These are phyloP conservation scores for Lamprotornis superbus DNA, from an alignment of 2,113 vertebrate species.

Conservation along the genomic window DNA sequence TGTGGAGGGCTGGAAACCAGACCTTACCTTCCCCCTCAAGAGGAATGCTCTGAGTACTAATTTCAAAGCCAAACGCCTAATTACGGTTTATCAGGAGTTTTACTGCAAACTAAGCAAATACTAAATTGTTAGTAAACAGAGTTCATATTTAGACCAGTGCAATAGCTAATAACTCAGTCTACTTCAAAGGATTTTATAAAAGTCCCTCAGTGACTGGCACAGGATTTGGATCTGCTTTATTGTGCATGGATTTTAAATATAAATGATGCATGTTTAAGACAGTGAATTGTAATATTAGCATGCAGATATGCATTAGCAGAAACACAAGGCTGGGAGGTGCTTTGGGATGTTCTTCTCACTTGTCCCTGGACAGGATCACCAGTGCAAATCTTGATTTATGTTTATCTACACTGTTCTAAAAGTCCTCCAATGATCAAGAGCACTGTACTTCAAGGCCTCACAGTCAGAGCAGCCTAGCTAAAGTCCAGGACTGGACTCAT, in stretches of 20 bases:
- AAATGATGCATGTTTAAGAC: not conserved
- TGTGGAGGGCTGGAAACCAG: not conserved
- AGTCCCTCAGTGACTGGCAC: not conserved
- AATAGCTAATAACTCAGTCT: not conserved
- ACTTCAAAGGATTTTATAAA: not conserved
- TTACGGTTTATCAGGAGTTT: constrained; percentile 9
- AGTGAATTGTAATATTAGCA: not conserved
- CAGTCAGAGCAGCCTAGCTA: not conserved
- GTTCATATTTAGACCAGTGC: not conserved
- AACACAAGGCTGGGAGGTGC: not conserved
- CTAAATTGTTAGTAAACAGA: not conserved
- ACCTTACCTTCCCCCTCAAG: not conserved
- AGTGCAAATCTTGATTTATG: not conserved
- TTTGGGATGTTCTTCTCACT: not conserved
- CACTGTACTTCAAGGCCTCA: not conserved
- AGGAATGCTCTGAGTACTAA: not conserved
- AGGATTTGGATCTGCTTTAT: not conserved
- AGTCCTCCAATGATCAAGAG: not conserved
- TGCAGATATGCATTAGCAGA: not conserved
- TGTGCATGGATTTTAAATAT: not conserved
- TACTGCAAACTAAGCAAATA: constrained; percentile 10
- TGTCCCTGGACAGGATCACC: not conserved
- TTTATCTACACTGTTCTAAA: not conserved
- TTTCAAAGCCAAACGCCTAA: constrained; percentile 1
- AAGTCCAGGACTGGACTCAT: not conserved